Base-by-base conservation (phyloP, 1,140 invertebrate genomes). In the Venturia canescens region DNA sequence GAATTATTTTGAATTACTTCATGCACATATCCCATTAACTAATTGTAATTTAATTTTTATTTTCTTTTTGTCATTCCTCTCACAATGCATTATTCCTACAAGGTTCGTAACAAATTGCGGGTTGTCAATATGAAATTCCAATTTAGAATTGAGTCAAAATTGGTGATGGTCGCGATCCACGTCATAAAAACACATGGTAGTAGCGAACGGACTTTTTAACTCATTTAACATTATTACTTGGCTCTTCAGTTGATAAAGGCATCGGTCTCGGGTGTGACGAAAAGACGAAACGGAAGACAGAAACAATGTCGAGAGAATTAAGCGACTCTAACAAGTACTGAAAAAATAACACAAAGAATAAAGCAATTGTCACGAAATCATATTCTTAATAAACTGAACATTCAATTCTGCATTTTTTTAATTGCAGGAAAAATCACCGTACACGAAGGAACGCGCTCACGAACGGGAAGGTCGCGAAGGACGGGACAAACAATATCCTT, bases 401-500 rank as follows among this genome's bases (percentile, higher is more conserved):
- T 74, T 83, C 71, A 15, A 23, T 71, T 48, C 16, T 71, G 9
- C 80, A 74, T 60, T 29, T 71, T 83, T 83, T 83, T 91, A 87
- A 85, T 93, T 93, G 86, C 91, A 95, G 95, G 95, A 96, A 89
- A 94, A 95, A 87, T 95, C 95, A 27, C 95, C 95, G 29, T 95
- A 95, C 85, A 85, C 89, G 23, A 91, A 93, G 84, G 93, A 94
- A 83, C 88, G 94, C 86, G 93, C 94, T 86, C 93, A 95, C 82
- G 95, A 95, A 72, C 94, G 95, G 82, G 95, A 96, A 82, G 91
- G 93, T 50, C 92, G 93, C 81, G 94, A 95, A 89, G 92, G 93
- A 76, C 92, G 95, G 87, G 95, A 96, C 82, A 96, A 96, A 94
- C 95, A 96, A 96, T 96, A 96, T 96, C 95, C 95, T 95, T 95